A percentile compares a stretch with the other conserved stretches of the same genome.
Conservation (phyloP, 2,888 invertebrate genomes). For the Cheilosia soror region DNA sequence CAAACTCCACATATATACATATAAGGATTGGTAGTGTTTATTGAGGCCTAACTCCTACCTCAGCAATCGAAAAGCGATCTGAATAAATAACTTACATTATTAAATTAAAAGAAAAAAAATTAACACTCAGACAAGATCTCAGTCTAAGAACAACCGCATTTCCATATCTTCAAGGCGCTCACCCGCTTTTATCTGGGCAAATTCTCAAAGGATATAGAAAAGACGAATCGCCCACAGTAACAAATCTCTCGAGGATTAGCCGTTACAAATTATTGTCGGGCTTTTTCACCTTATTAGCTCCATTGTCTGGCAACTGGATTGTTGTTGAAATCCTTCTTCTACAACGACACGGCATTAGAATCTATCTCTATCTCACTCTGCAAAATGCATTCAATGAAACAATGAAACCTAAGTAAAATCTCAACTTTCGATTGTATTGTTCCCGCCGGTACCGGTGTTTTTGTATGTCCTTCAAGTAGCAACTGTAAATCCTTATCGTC, state of each 20-base stretch:
- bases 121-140: neutral
- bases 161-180: conserved; percentile 2
- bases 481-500: conserved; percentile 58
- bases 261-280: conserved; percentile 64
- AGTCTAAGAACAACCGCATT: neutral
- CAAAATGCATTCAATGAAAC: conserved; percentile 59
- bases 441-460: conserved; percentile 17
- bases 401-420: conserved; percentile 57
- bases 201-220: neutral
- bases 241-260: conserved; percentile 71
- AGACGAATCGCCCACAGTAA: conserved; percentile 44
- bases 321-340: conserved; percentile 50
- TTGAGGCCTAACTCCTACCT: too few species aligned
- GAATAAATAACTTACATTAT: too few species aligned
- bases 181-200: neutral
- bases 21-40: too few species aligned
- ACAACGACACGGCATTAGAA: conserved; percentile 48
- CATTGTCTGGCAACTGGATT: conserved; percentile 69
- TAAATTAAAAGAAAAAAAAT: too few species aligned
- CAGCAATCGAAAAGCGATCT: too few species aligned
- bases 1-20: too few species aligned
- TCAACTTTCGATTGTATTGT: conserved; percentile 62
- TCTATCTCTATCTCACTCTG: conserved; percentile 3
- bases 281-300: conserved; percentile 70
- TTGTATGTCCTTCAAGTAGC: conserved; percentile 39